Conservation (phyloP, 2,113 vertebrate genomes). For the Talpa occidentalis region DNA sequence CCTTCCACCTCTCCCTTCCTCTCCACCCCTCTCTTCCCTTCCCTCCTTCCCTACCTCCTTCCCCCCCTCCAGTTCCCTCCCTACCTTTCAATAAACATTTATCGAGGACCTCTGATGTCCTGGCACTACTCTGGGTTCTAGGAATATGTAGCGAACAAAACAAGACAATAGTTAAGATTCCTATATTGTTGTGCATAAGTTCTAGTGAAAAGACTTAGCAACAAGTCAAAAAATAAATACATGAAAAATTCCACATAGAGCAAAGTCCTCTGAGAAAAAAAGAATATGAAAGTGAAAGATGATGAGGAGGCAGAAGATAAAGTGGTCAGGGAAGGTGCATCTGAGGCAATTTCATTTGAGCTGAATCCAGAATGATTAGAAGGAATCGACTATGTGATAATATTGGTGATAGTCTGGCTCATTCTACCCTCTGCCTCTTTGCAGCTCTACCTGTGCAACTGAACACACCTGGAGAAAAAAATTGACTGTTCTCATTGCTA, state of each 20-base stretch:
- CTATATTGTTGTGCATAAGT: not conserved
- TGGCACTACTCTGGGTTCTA: not conserved
- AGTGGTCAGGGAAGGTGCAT: not conserved
- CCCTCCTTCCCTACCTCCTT: too few species aligned
- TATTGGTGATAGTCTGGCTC: not conserved
- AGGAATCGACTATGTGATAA: not conserved
- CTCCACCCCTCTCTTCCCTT: not conserved
- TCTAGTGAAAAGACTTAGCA: not conserved
- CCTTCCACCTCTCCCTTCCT: too few species aligned
- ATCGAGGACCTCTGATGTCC: not conserved
- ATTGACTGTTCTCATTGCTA: not conserved
- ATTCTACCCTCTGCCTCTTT: not conserved
- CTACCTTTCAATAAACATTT: not conserved
- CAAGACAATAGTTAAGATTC: not conserved
- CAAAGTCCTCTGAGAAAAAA: not conserved
- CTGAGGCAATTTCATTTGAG: not conserved
- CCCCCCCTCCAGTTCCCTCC: not conserved
- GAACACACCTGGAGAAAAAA: not conserved
- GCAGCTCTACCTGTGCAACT: not conserved
- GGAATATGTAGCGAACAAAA: not conserved
- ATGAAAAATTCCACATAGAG: not conserved
- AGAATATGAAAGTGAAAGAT: not conserved
- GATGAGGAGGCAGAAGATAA: not conserved
- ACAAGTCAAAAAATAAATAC: not conserved
- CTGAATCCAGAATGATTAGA: not conserved